Percentiles rank a stretch among this genome's conserved stretches.
These are phyloP conservation scores for Tipula unca DNA, from an alignment of 2,888 invertebrate genomes.

Conservation along the genomic window DNA sequence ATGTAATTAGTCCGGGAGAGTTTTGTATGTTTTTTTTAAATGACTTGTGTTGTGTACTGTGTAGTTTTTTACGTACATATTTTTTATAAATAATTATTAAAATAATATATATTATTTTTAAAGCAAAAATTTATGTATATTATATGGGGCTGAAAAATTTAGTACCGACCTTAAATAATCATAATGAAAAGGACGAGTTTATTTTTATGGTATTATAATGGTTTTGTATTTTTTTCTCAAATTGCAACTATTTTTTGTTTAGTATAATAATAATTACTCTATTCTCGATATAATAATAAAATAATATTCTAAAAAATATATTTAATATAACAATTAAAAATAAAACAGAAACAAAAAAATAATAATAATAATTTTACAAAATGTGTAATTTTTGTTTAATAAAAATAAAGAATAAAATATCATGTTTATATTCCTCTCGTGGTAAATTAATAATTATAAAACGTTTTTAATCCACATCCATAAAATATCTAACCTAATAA, in stretches of 20 bases:
- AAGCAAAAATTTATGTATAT: neutral
- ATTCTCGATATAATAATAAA: neutral
- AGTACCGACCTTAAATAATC: neutral
- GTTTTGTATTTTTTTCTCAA: neutral
- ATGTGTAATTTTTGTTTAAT: neutral
- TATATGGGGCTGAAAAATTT: neutral
- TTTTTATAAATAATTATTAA: neutral
- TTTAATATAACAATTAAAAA: neutral
- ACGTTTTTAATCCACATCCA: neutral
- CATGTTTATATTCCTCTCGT: neutral
- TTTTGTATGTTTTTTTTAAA: neutral
- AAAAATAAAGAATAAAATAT: neutral
- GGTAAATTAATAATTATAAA: neutral
- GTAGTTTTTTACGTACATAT: neutral
- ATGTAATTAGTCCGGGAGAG: neutral
- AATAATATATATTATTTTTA: neutral
- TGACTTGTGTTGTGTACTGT: neutral
- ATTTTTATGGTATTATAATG: neutral
- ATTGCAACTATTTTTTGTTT: too few relatives aligned
- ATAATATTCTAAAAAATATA: neutral
- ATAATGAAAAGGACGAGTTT: neutral
- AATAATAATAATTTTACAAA: neutral
- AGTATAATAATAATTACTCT: slow-evolving; percentile 8
- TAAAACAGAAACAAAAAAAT: slow-evolving; percentile 1
- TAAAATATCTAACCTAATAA: neutral